Percentiles rank a stretch among this genome's conserved stretches.
These are phyloP conservation scores for Odocoileus virginianus DNA, from an alignment of 2,113 vertebrate genomes.

Conservation along the genomic window DNA sequence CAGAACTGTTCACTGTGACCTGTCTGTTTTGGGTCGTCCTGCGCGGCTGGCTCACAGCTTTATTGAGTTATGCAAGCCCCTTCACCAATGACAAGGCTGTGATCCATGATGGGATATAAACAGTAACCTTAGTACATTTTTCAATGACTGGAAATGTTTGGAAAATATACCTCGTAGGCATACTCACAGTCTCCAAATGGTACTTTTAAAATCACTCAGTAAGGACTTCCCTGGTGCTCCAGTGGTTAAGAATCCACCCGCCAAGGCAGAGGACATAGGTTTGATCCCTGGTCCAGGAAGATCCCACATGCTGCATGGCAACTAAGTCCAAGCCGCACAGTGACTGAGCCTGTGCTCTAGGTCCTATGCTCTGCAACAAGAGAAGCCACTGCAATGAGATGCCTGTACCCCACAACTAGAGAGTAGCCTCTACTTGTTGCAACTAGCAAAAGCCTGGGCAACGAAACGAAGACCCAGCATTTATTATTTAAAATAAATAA, in stretches of 20 bases:
- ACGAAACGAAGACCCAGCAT: background rate
- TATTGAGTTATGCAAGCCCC: background rate
- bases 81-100: background rate
- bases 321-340: background rate
- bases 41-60: background rate
- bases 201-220: slow-evolving; percentile 38
- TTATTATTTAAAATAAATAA: background rate
- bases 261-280: background rate
- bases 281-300: background rate
- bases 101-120: background rate
- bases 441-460: background rate
- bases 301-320: background rate
- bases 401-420: background rate
- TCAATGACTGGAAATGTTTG: slow-evolving; percentile 17
- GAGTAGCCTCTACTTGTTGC: background rate
- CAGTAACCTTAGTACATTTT: background rate
- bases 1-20: background rate
- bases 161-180: background rate
- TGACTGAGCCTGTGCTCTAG: background rate
- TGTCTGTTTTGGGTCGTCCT: background rate
- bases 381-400: background rate
- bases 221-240: background rate
- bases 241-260: background rate
- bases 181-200: background rate
- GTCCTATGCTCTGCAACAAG: background rate